Evolutionary conservation across 2,888 invertebrate genomes (phyloP).

Genomic region (Odontomyia ornata): DNA sequence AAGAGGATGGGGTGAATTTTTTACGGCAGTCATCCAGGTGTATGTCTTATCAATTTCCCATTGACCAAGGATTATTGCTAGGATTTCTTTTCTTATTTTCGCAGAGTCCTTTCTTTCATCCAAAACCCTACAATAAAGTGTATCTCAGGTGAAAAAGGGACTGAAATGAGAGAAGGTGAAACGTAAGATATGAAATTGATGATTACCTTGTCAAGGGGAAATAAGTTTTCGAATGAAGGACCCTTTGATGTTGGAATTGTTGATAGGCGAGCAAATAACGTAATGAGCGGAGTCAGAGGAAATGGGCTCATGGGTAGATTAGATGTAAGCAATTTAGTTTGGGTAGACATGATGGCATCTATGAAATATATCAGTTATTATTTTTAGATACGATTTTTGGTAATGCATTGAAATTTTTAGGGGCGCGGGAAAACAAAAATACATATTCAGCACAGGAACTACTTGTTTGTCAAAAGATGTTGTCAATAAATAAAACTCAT

Average conservation of each 20-base stretch:
- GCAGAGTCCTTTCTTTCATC: neutral
- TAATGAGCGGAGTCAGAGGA: neutral
- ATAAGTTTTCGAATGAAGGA: slow-evolving; percentile 28
- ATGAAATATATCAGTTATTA: neutral
- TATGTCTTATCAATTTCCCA: slow-evolving; percentile 2
- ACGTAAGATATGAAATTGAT: neutral
- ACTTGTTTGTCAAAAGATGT: too few species aligned
- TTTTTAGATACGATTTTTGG: too few species aligned
- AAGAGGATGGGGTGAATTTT: too few species aligned
- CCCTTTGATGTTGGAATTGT: slow-evolving; percentile 30
- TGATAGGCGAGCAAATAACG: neutral
- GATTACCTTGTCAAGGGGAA: slow-evolving; percentile 35
- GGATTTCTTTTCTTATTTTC: neutral
- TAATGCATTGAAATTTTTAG: too few species aligned
- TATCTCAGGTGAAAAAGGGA: neutral
- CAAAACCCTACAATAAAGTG: neutral
- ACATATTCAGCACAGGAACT: too few species aligned
- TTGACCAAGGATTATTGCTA: neutral
- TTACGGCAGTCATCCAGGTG: neutral
- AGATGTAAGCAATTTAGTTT: slow-evolving; percentile 2
- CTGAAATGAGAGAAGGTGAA: neutral
- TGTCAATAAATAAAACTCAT: too few species aligned
- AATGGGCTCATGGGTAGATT: neutral
- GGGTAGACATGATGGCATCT: neutral
- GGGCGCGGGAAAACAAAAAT: too few species aligned